phyloP scores from a whole-genome alignment of 2,797 vertebrate genomes.

The Anabas testudineus region DNA sequence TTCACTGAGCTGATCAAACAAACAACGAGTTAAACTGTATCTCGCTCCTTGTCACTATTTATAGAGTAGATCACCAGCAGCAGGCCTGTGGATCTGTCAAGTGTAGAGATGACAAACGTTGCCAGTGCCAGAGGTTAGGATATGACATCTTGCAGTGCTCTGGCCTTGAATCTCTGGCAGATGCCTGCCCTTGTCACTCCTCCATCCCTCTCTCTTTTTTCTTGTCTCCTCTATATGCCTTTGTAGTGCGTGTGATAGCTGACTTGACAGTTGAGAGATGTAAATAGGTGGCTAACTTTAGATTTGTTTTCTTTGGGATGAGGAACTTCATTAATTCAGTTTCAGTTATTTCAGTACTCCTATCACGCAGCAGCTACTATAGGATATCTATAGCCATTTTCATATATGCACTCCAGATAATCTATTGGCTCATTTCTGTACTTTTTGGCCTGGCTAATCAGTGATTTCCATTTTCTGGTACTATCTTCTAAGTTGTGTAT shows the following conservation, averaged over 20 bases:
- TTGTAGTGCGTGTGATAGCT: slow-evolving; percentile 34
- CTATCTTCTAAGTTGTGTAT: no score
- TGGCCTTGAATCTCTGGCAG: slow-evolving; percentile 49
- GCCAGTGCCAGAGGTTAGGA: slow-evolving; percentile 67
- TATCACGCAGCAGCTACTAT: no score
- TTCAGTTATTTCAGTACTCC: no score
- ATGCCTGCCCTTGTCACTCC: slow-evolving; percentile 7
- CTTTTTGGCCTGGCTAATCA: no score
- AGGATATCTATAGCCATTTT: no score
- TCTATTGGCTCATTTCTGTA: no score
- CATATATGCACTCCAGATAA: no score
- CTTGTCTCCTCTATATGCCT: background rate
- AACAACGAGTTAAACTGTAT: slow-evolving; percentile 44
- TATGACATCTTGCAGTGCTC: slow-evolving; percentile 68
- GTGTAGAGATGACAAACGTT: slow-evolving; percentile 70
- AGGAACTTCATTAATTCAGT: background rate
- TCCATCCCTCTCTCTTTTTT: slow-evolving; percentile 5
- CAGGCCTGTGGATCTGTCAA: slow-evolving; percentile 67
- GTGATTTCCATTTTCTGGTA: no score
- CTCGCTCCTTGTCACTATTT: slow-evolving; percentile 62
- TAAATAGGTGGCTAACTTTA: slow-evolving; percentile 27
- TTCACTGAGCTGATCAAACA: slow-evolving; percentile 25
- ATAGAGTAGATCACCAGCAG: slow-evolving; percentile 67
- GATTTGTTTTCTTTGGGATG: slow-evolving; percentile 15
- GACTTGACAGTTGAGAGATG: slow-evolving; percentile 53